Conservation (phyloP, 1,140 invertebrate genomes). For the Bombus pascuorum region DNA sequence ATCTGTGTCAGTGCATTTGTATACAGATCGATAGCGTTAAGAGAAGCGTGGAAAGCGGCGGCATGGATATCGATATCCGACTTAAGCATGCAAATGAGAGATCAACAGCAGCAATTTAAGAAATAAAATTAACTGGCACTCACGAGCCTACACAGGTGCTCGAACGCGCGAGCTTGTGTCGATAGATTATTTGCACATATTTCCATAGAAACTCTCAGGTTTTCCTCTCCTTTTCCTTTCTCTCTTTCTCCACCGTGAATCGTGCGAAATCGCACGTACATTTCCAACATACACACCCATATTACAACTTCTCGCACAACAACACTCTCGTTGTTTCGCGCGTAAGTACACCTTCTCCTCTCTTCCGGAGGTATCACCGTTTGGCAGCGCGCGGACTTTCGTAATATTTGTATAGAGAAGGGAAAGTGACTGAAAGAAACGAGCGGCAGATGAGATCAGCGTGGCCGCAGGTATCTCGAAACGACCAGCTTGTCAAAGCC, state of each 20-base stretch:
- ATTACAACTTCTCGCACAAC: background rate
- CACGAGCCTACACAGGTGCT: background rate
- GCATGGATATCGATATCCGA: background rate
- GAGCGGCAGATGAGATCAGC: conserved; percentile 23
- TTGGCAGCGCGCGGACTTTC: conserved; percentile 31
- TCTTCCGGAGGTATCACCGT: conserved; percentile 26
- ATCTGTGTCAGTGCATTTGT: background rate
- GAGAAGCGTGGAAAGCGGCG: conserved; percentile 12
- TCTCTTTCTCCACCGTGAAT: background rate
- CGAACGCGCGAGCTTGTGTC: background rate
- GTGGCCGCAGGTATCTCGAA: background rate
- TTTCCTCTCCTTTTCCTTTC: background rate
- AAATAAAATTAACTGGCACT: background rate
- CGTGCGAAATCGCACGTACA: conserved; percentile 3
- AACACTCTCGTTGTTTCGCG: background rate
- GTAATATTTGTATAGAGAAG: conserved; percentile 44
- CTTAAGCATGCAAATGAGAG: conserved; percentile 3
- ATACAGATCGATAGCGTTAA: background rate
- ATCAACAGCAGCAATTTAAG: background rate
- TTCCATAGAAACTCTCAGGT: conserved; percentile 29
- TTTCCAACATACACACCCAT: too few relatives aligned
- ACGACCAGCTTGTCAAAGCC: background rate
- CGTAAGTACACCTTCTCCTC: background rate
- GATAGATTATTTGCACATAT: conserved; percentile 27
- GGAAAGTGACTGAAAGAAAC: conserved; percentile 46